A percentile compares a stretch with the other conserved stretches of the same genome.
Evolutionary conservation across 2,888 invertebrate species (phyloP).

Genomic region (Byasa hedistus): DNA sequence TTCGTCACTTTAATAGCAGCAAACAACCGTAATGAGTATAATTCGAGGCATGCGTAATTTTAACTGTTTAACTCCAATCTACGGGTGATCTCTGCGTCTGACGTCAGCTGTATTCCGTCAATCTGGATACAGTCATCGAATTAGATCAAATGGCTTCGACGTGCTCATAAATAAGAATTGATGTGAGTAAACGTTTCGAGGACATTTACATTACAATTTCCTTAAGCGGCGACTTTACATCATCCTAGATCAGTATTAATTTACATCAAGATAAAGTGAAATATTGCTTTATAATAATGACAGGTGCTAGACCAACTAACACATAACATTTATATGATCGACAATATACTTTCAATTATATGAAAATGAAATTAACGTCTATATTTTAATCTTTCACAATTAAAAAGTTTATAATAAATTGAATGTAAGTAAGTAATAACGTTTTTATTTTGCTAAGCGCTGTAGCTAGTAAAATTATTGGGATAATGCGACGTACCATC

Average conservation of each 20-base stretch:
- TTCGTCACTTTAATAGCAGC: no score
- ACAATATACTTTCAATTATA: no score
- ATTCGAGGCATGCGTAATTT: slow-evolving; percentile 11
- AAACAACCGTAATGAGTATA: no score
- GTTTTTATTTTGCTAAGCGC: no score
- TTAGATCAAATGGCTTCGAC: slow-evolving; percentile 20
- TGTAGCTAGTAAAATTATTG: no score
- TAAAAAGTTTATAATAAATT: no score
- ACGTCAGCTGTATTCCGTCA: slow-evolving; percentile 20
- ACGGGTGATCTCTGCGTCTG: slow-evolving; percentile 11
- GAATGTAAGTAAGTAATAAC: no score
- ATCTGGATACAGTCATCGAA: slow-evolving; percentile 28
- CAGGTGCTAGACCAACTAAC: no score
- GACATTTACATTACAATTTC: slow-evolving; percentile 24
- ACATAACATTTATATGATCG: no score
- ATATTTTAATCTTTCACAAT: no score
- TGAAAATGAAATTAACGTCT: no score
- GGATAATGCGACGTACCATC: no score
- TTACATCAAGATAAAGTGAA: slow-evolving; percentile 18
- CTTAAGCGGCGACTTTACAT: slow-evolving; percentile 16
- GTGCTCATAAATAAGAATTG: slow-evolving; percentile 24
- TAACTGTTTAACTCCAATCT: slow-evolving; percentile 18
- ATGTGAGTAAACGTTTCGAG: slow-evolving; percentile 26
- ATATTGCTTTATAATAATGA: slow-evolving; percentile 3
- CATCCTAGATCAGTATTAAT: slow-evolving; percentile 11